These are phyloP conservation scores for Salpingus planirostris DNA, from an alignment of 2,888 invertebrate species.

Conservation along the genomic window DNA sequence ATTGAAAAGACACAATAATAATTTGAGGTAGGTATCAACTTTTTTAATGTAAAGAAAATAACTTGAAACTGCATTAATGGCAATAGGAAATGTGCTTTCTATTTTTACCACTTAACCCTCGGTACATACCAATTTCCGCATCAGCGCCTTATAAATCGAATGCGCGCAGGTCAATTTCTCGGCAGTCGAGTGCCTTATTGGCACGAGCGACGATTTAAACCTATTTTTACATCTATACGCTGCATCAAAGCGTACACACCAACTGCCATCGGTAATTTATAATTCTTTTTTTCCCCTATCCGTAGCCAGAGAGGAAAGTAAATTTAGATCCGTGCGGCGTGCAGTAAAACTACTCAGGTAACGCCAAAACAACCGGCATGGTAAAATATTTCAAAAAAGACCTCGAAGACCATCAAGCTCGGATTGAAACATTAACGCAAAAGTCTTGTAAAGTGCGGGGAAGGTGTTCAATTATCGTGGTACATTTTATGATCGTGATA, in stretches of 20 bases:
- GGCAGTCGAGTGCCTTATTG: constrained; percentile 6
- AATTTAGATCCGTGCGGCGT: constrained; percentile 7
- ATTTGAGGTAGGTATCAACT: no score
- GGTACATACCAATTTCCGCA: no score
- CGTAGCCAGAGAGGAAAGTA: no score
- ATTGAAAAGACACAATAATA: no score
- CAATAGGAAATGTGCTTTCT: no score
- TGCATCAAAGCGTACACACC: constrained; percentile 8
- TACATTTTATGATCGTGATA: constrained; percentile 13
- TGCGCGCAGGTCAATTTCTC: constrained; percentile 3
- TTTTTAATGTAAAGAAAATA: no score
- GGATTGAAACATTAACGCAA: no score
- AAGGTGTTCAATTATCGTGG: constrained; percentile 14
- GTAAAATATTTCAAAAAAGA: background rate
- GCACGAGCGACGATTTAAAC: constrained; percentile 9
- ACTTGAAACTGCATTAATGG: no score
- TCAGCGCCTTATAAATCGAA: no score
- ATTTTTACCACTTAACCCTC: no score
- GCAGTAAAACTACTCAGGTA: no score
- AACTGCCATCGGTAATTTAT: constrained; percentile 13
- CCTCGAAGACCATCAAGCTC: background rate
- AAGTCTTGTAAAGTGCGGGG: no score
- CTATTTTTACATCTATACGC: constrained; percentile 11
- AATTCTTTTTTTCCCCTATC: constrained; percentile 9
- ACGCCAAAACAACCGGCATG: constrained; percentile 1